Percentiles rank a stretch among this genome's conserved stretches.
Conservation (phyloP, 2,113 vertebrate species). For the Gulo gulo region DNA sequence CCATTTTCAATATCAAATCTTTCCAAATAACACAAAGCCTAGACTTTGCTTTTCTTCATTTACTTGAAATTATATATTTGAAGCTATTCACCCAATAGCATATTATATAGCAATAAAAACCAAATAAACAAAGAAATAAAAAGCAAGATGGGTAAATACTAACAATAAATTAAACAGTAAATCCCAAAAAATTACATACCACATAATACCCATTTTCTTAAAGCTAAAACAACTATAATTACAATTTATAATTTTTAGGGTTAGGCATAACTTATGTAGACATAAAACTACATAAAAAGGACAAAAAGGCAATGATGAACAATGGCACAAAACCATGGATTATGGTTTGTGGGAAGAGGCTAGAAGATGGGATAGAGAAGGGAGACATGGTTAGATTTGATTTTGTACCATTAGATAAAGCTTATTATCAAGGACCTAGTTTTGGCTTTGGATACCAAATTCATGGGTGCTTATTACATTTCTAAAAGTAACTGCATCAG, state of each 20-base stretch:
- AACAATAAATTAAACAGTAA: not conserved
- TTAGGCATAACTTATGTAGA: not conserved
- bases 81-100: not conserved
- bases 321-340: not conserved
- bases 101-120: not conserved
- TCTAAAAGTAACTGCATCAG: not conserved
- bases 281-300: not conserved
- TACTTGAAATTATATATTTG: constrained; percentile 22
- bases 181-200: not conserved
- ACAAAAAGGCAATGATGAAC: not conserved
- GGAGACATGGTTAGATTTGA: not conserved
- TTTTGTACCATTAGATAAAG: not conserved
- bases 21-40: not conserved
- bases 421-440: not conserved
- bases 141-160: not conserved
- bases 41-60: constrained; percentile 19
- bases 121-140: not conserved
- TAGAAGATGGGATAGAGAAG: not conserved
- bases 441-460: not conserved
- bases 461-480: not conserved
- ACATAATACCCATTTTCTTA: not conserved
- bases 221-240: not conserved
- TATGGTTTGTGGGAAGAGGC: not conserved
- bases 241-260: not conserved
- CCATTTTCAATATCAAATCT: constrained; percentile 2